These are phyloP conservation scores for Agrilus biguttatus DNA, from an alignment of 2,888 invertebrate species.

Conservation along the genomic window DNA sequence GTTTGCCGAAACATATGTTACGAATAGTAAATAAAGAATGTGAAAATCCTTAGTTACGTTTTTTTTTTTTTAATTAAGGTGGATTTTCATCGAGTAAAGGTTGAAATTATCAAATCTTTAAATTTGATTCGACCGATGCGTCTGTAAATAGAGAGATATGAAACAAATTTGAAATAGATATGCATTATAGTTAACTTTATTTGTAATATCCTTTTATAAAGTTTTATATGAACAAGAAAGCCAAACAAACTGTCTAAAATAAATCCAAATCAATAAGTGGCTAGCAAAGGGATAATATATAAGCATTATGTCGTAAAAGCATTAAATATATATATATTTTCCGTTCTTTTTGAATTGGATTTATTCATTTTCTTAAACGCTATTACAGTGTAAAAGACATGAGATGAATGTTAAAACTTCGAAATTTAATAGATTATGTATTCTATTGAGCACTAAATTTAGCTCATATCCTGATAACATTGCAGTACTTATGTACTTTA, in stretches of 20 bases:
- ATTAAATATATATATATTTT: constrained; percentile 1
- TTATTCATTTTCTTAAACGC: constrained; percentile 24
- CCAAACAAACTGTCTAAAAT: constrained; percentile 20
- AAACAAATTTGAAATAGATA: constrained; percentile 14
- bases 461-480: no score
- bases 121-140: no score
- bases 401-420: constrained; percentile 18
- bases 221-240: constrained; percentile 33
- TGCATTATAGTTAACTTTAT: constrained; percentile 36
- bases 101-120: no score
- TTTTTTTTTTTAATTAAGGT: no score
- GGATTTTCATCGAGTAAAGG: no score
- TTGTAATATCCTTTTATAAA: constrained; percentile 36
- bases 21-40: no score
- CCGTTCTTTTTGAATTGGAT: constrained; percentile 20
- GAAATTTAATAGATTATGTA: constrained; percentile 20
- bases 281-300: constrained; percentile 7
- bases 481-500: no score
- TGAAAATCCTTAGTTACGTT: no score
- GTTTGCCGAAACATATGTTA: no score
- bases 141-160: not conserved
- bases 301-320: constrained; percentile 6
- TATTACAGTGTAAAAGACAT: constrained; percentile 25
- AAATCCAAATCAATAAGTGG: constrained; percentile 24
- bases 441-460: constrained; percentile 20